Percentiles rank a stretch among this genome's conserved stretches.
These are phyloP conservation scores for Papilio aristodemus DNA, from an alignment of 1,140 invertebrate species.

Conservation along the genomic window DNA sequence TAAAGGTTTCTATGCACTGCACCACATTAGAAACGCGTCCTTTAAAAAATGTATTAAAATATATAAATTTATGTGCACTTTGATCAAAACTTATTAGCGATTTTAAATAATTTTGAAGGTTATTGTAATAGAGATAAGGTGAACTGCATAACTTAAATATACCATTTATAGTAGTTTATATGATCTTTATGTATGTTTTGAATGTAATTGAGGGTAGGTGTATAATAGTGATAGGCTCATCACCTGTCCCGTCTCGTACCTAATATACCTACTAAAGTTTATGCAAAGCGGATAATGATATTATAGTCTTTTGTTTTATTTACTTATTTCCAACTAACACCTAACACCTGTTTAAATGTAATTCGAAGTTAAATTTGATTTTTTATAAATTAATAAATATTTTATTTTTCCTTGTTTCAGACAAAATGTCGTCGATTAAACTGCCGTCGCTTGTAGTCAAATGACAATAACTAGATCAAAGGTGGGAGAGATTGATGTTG, in stretches of 20 bases:
- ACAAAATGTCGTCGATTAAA: constrained; percentile 68
- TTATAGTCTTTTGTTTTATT: background rate
- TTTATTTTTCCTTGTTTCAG: constrained; percentile 61
- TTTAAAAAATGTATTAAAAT: no score
- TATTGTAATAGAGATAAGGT: no score
- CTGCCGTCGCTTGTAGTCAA: constrained; percentile 63
- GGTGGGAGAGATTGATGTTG: constrained; percentile 46
- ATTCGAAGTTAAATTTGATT: background rate
- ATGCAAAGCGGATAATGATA: background rate
- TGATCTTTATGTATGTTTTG: no score
- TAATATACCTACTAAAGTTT: background rate
- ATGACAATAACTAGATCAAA: constrained; percentile 78
- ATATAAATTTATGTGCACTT: no score
- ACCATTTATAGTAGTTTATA: no score
- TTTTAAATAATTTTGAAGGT: no score
- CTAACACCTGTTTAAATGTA: background rate
- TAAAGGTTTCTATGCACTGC: no score
- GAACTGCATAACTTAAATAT: no score
- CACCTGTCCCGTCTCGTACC: background rate
- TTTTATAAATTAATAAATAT: background rate
- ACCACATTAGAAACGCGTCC: no score
- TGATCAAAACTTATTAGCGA: no score
- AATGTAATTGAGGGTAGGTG: background rate
- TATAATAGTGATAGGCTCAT: background rate
- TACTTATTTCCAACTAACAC: background rate